Base-by-base conservation (phyloP, 2,797 vertebrate species). In the Propithecus deckenii region DNA sequence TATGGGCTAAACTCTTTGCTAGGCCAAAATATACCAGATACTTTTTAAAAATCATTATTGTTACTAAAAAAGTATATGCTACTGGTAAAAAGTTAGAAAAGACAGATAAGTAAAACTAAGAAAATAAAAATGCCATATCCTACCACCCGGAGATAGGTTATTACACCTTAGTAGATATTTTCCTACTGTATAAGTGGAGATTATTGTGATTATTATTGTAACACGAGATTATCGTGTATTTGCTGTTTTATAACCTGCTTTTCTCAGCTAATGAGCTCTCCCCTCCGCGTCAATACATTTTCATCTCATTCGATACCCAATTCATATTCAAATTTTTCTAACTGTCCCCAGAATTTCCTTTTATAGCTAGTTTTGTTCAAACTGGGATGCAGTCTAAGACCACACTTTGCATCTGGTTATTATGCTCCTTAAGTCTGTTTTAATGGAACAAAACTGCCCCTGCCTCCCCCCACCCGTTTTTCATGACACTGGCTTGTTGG, bases 51-150 rank as follows among this genome's bases (percentile, higher is more conserved):
- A 78, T 50, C 43, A 0, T 71, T 55, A 30, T 22, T 38, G 25
- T 78, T 57, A 59, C 65, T 41, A 23, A 78, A 89, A 65, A 9
- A 20, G 28, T 48, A 6, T 25, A 32, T 18, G 65, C 17, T 43
- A 14, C 35, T 84, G 75, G 38, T 67, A n/a, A 84, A 86, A 92
- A 71, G 48, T 28, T 50, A 46, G 72, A 43, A 85, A 85, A n/a
- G 72, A 52, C 22, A 25, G 63, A 65, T 23, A 25, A 79, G 86
- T 75, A 71, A 90, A 91, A 52, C 32, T 35, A 32, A 61, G 38
- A 41, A 76, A 46, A 25, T 79, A 0, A 35, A 92, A 85, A 75
- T 52, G 1, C 41, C 20, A 0, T 23, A 25, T 41, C 38, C 71
- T 46, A 35, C 52, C 22, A 20, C 46, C 20, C 65, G 76, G 80